phyloP scores from a whole-genome alignment of 2,113 vertebrate species.

The Stigmatopora argus region DNA sequence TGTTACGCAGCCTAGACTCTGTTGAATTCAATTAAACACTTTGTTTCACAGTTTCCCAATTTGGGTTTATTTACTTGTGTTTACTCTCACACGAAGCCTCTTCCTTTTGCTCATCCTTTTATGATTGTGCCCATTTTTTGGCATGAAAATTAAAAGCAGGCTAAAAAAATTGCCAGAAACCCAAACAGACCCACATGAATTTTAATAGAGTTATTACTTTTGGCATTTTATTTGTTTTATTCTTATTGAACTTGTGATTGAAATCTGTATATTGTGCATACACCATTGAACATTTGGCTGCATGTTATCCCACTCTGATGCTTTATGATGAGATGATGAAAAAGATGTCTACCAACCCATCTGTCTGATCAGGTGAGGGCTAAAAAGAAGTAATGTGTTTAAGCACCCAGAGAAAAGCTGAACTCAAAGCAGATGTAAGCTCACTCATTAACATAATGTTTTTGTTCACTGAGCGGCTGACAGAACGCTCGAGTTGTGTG shows the following conservation, averaged over 20 bases:
- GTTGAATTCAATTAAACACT: slow-evolving; percentile 7
- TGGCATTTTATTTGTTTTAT: background rate
- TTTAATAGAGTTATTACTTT: slow-evolving; percentile 1
- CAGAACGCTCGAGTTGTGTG: slow-evolving; percentile 52
- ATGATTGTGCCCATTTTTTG: slow-evolving; percentile 4
- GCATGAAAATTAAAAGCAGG: slow-evolving; percentile 11
- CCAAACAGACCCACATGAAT: background rate
- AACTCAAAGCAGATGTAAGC: slow-evolving; percentile 66
- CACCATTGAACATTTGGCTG: background rate
- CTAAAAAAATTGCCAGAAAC: slow-evolving; percentile 13
- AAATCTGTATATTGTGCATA: background rate
- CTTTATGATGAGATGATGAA: slow-evolving; percentile 20
- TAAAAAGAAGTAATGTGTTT: background rate
- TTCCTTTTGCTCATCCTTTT: background rate
- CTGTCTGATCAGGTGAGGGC: slow-evolving; percentile 2
- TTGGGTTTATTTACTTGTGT: background rate
- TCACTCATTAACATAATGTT: slow-evolving; percentile 66
- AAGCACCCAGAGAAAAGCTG: slow-evolving; percentile 29
- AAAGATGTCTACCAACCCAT: slow-evolving; percentile 6
- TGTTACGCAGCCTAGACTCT: background rate
- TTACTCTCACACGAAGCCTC: background rate
- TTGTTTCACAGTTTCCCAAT: slow-evolving; percentile 6
- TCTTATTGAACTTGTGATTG: background rate
- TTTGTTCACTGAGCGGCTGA: slow-evolving; percentile 50
- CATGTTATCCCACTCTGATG: slow-evolving; percentile 11